Conservation (phyloP, 2,113 vertebrate genomes). For the Dipodomys merriami region DNA sequence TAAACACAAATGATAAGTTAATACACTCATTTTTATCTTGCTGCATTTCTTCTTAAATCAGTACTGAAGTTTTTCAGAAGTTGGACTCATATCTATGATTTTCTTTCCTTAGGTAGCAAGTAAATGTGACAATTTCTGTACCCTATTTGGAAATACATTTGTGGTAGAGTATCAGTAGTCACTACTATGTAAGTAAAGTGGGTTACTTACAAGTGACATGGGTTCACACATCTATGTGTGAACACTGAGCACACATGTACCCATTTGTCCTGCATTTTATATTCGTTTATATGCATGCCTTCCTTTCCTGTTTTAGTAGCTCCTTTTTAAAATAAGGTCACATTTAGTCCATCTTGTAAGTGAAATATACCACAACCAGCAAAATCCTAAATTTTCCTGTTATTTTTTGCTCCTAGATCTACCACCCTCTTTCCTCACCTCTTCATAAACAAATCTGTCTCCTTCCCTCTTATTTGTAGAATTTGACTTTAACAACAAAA, state of each 20-base stretch:
- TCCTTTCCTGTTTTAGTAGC: background rate
- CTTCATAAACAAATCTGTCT: background rate
- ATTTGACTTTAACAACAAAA: background rate
- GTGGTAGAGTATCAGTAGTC: background rate
- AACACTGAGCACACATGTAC: background rate
- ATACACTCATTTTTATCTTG: background rate
- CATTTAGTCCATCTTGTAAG: background rate
- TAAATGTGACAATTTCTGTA: background rate
- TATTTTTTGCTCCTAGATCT: background rate
- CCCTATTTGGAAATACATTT: background rate
- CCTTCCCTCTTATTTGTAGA: slow-evolving; percentile 6
- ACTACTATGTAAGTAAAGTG: background rate
- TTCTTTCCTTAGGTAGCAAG: background rate
- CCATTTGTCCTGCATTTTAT: background rate
- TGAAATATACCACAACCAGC: background rate
- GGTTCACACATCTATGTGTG: accelerated
- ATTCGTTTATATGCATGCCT: background rate
- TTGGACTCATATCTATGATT: background rate
- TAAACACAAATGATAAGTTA: background rate
- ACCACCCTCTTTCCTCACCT: background rate
- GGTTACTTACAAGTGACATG: background rate
- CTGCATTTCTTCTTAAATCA: background rate
- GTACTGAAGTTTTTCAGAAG: background rate
- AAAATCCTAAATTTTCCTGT: background rate
- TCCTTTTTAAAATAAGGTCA: background rate